Percentiles rank a stretch among this genome's conserved stretches.
phyloP scores from a whole-genome alignment of 2,113 vertebrate species.

The Myotis brandtii region DNA sequence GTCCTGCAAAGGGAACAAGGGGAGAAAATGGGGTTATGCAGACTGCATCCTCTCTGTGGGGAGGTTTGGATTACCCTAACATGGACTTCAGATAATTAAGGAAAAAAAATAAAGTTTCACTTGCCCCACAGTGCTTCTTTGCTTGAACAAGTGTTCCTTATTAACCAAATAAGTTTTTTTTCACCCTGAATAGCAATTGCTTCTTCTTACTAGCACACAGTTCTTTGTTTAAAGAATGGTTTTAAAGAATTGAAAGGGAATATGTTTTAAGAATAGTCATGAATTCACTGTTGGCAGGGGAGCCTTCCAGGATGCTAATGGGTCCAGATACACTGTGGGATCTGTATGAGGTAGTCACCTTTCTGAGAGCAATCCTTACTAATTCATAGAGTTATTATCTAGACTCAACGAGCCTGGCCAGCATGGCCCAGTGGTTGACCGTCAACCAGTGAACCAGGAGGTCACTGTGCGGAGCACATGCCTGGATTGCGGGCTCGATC shows the following conservation, averaged over 20 bases:
- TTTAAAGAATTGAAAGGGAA: not conserved
- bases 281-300: not conserved
- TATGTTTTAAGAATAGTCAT: not conserved
- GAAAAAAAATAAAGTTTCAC: slow-evolving; percentile 82
- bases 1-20: not conserved
- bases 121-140: slow-evolving; percentile 67
- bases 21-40: slow-evolving; percentile 51
- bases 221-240: slow-evolving; percentile 37
- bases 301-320: not conserved
- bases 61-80: slow-evolving; percentile 85
- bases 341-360: not conserved
- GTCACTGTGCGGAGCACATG: too few relatives aligned
- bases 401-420: not conserved
- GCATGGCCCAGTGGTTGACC: too few relatives aligned
- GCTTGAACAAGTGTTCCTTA: slow-evolving; percentile 74
- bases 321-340: not conserved
- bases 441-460: too few relatives aligned
- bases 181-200: not conserved
- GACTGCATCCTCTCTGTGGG: slow-evolving; percentile 82
- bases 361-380: not conserved
- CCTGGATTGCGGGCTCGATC: too few relatives aligned
- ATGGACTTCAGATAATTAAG: slow-evolving; percentile 85
- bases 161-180: slow-evolving; percentile 55
- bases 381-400: not conserved
- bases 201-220: slow-evolving; percentile 4